These are phyloP conservation scores for Ceuthmochares aereus DNA, from an alignment of 2,113 vertebrate species.

Conservation along the genomic window DNA sequence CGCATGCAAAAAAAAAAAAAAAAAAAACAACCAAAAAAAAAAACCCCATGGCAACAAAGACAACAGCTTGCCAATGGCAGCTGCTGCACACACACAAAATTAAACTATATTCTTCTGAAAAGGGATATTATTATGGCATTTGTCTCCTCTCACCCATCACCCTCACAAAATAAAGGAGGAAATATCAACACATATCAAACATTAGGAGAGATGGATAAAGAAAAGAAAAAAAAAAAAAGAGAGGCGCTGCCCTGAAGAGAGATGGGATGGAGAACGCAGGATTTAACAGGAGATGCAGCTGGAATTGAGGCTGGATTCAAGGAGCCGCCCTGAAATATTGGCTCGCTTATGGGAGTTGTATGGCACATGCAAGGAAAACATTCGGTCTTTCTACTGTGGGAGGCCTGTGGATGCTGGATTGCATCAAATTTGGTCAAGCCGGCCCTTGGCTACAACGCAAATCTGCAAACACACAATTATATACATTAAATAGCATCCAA, in stretches of 20 bases:
- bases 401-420: neutral
- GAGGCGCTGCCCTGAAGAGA: neutral
- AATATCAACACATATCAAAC: slow-evolving; percentile 10
- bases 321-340: neutral
- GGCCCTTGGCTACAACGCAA: neutral
- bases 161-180: slow-evolving; percentile 50
- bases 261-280: neutral
- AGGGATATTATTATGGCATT: slow-evolving; percentile 64
- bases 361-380: neutral
- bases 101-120: slow-evolving; percentile 72
- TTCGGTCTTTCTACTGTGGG: neutral
- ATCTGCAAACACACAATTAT: neutral
- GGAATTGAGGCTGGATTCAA: neutral
- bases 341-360: neutral
- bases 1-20: slow-evolving; percentile 49
- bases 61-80: slow-evolving; percentile 73
- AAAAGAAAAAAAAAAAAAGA: neutral
- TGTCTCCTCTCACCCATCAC: slow-evolving; percentile 57
- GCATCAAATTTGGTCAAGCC: neutral
- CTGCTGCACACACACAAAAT: slow-evolving; percentile 69
- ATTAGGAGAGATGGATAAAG: neutral
- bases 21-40: slow-evolving; percentile 62
- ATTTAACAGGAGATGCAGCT: neutral
- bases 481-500: neutral
- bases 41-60: slow-evolving; percentile 77